Conservation (phyloP, 2,113 vertebrate species). For the Uropsilus gracilis region DNA sequence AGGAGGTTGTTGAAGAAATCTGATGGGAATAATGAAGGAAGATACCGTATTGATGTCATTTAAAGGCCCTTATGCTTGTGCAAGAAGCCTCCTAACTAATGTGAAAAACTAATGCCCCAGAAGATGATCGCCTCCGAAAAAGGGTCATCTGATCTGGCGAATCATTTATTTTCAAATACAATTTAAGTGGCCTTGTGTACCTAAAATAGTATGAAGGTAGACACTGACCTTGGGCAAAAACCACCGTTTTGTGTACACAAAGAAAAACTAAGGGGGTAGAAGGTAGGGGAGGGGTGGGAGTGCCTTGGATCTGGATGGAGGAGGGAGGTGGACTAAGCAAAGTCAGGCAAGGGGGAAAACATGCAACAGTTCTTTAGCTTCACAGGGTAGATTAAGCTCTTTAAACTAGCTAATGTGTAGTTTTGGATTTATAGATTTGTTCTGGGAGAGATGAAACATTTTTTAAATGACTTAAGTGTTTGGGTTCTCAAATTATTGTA, state of each 20-base stretch:
- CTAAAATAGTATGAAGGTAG: not conserved
- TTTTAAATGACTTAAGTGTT: slow-evolving; percentile 43
- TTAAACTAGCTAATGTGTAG: not conserved
- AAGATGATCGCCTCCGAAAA: not conserved
- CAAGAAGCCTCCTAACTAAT: slow-evolving; percentile 33
- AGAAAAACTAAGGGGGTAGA: slow-evolving; percentile 11
- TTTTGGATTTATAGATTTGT: slow-evolving; percentile 26
- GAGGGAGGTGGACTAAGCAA: not conserved
- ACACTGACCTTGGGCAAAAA: not conserved
- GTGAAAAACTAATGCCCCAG: not conserved
- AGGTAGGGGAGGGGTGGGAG: not conserved
- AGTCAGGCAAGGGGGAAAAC: not conserved
- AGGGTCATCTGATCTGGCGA: slow-evolving; percentile 34
- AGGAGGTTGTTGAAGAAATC: slow-evolving; percentile 61
- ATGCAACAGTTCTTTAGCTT: slow-evolving; percentile 49
- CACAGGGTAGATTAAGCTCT: not conserved
- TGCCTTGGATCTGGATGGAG: not conserved
- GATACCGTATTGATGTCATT: not conserved
- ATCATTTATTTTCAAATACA: slow-evolving; percentile 54
- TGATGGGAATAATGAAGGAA: slow-evolving; percentile 74
- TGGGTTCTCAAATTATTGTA: slow-evolving; percentile 36
- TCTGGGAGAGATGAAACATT: not conserved
- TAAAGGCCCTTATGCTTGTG: slow-evolving; percentile 3
- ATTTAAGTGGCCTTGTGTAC: not conserved
- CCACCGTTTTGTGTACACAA: slow-evolving; percentile 17